Conservation (phyloP, 2,888 invertebrate genomes). For the Selenia dentaria region DNA sequence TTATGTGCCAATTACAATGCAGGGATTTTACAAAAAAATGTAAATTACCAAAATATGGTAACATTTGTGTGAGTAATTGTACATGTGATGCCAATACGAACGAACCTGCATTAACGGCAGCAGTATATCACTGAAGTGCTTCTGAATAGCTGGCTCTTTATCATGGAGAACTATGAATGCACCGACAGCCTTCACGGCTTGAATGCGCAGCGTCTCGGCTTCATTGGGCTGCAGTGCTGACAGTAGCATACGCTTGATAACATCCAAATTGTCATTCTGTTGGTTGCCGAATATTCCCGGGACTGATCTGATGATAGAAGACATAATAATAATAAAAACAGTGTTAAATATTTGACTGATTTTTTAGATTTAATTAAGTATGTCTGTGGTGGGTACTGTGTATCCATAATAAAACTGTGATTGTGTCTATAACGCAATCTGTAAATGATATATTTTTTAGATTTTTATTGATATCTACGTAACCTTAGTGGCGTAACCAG, state of each 20-base stretch:
- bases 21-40: no score
- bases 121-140: conserved; percentile 94
- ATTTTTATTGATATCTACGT: no score
- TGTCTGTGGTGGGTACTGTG: no score
- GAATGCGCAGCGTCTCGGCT: conserved; percentile 90
- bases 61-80: not conserved
- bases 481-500: no score
- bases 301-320: conserved; percentile 90
- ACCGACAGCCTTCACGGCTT: conserved; percentile 93
- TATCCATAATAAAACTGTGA: no score
- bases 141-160: conserved; percentile 95
- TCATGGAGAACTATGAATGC: conserved; percentile 97
- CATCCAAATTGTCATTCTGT: conserved; percentile 94
- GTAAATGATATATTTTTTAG: no score
- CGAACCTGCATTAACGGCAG: conserved; percentile 89
- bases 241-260: conserved; percentile 97
- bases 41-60: no score
- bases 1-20: conserved; percentile 52
- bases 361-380: no score
- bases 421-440: no score
- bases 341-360: no score
- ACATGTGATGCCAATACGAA: not conserved
- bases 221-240: conserved; percentile 91
- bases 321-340: no score
- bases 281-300: conserved; percentile 99